Evolutionary conservation across 2,888 invertebrate species (phyloP).

Genomic region (Ochropleura leucogaster): DNA sequence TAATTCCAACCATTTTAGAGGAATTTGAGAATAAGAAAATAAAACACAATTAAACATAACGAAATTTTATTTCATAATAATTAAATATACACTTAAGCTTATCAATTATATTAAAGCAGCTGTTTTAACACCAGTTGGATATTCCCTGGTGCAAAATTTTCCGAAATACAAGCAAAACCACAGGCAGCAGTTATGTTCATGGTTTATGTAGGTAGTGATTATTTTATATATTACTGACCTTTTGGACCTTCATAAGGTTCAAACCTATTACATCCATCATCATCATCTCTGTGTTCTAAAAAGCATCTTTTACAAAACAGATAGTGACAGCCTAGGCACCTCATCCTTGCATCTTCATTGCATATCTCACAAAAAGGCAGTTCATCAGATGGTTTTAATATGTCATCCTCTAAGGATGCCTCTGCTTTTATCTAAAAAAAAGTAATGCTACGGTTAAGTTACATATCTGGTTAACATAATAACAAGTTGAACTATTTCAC

Average conservation of each 20-base stretch:
- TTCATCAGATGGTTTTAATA: slow-evolving; percentile 85
- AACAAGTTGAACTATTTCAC: not conserved
- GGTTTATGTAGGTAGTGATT: not conserved
- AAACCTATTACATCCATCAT: slow-evolving; percentile 89
- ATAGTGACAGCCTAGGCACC: slow-evolving; percentile 95
- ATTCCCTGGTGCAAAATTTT: not conserved
- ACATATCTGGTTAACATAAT: not conserved
- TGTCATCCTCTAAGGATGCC: slow-evolving; percentile 77
- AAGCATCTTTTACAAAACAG: slow-evolving; percentile 95
- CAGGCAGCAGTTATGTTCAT: not conserved
- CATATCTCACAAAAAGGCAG: slow-evolving; percentile 96
- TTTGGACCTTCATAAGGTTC: slow-evolving; percentile 79
- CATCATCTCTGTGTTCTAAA: slow-evolving; percentile 92
- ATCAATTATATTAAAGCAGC: not conserved
- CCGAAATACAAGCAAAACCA: not conserved
- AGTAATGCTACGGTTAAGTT: not conserved
- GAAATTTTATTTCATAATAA: slow-evolving; percentile 18
- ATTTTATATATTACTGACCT: slow-evolving; percentile 22
- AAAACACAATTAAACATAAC: slow-evolving; percentile 45
- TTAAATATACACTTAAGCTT: not conserved
- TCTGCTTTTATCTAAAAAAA: slow-evolving; percentile 77
- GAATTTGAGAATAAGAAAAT: slow-evolving; percentile 81
- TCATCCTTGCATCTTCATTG: slow-evolving; percentile 94
- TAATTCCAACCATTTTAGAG: slow-evolving; percentile 91
- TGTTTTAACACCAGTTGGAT: not conserved